Conservation (phyloP, 2,888 invertebrate genomes). For the Polydrusus tereticollis region DNA sequence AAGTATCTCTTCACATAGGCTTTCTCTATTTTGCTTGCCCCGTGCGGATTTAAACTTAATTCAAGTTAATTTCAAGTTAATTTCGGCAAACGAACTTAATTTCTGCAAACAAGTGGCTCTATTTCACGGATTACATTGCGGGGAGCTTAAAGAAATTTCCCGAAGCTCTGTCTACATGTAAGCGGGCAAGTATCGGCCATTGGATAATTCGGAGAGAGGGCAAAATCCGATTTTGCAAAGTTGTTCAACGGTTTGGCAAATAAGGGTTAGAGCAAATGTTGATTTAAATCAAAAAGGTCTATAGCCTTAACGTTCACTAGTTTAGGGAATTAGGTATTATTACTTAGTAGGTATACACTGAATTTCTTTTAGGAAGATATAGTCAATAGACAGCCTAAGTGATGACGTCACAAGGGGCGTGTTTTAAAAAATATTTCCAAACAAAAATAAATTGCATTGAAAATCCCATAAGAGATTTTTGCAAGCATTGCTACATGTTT, state of each 20-base stretch:
- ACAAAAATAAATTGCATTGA: too few species aligned
- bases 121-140: conserved; percentile 50
- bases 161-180: conserved; percentile 21
- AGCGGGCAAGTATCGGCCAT: conserved; percentile 26
- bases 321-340: not conserved
- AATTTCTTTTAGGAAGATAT: too few species aligned
- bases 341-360: not conserved
- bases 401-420: too few species aligned
- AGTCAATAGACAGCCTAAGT: too few species aligned
- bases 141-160: conserved; percentile 48
- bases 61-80: conserved; percentile 63
- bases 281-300: conserved; percentile 20
- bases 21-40: conserved; percentile 38
- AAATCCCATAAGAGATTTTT: too few species aligned
- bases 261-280: conserved; percentile 27
- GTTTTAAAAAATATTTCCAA: too few species aligned
- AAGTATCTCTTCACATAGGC: too few species aligned
- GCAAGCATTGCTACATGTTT: too few species aligned
- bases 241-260: conserved; percentile 24
- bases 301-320: conserved; percentile 41
- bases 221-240: conserved; percentile 31
- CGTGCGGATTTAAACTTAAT: conserved; percentile 56
- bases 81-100: conserved; percentile 64
- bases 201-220: conserved; percentile 18
- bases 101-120: conserved; percentile 62